Base-by-base conservation (phyloP, 1,140 invertebrate genomes). In the Neodiprion virginianus region DNA sequence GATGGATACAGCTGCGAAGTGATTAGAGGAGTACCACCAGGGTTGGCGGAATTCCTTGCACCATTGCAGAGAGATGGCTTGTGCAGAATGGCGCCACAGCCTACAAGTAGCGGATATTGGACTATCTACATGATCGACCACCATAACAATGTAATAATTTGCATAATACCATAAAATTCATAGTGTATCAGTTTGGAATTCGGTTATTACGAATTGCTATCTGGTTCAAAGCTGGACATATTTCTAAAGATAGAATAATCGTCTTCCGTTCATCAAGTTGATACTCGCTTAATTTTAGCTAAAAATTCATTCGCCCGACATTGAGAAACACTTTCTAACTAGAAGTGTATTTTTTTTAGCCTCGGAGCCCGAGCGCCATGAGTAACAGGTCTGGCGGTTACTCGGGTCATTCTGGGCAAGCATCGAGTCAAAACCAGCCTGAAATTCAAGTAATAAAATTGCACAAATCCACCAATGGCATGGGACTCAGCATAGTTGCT, bases 1-100 rank as follows among this genome's bases (percentile, higher is more conserved):
- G 98, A 99, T 89, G 98, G 98, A 12, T 99, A 99, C 89, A 98
- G 97, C 82, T 98, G 97, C 88, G 98, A 99, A 89, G 96, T 98
- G 65, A 96, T 98, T 68, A 90, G 95, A 71, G 97, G 97, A 49
- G 93, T 98, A 68, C 97, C 97, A 21, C 93, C 94, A n/a, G 97
- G 96, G 8, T 89, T 99, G 28, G 93, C 95, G 0, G 97, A 99
- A 84, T 99, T 98, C 85, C 88, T 99, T 28, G 92, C 94, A 72
- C 96, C 96, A 3, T 89, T 99, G 23, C 95, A 97, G 84, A 92
- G 94, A 69, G 93, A 94, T 68, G 95, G 96, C 8, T 90, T 98
- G 48, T 99, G 97, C 84, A 91, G 96, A 5, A 91, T 99, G 80
- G 95, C 96, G 12, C 93, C 94, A 7, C 97, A 98, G 87, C 95